Base-by-base conservation (phyloP, 1,140 invertebrate species). In the Drosophila paulistorum region DNA sequence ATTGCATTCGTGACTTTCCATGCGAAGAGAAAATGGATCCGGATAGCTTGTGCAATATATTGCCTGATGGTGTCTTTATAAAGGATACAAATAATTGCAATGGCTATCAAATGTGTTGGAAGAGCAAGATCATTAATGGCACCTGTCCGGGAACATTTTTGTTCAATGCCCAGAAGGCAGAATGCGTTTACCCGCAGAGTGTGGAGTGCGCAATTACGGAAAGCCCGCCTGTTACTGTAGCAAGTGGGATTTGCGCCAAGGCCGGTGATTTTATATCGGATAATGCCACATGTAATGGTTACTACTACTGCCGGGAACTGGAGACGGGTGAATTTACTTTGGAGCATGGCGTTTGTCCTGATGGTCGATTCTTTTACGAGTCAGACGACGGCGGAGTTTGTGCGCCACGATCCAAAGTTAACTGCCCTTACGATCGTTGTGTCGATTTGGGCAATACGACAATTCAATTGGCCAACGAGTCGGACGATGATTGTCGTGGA, bases 61-160 rank as follows among this genome's bases (percentile, higher is more conserved):
- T 91, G 20, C 75, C 90, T 0, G 90, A 91, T 20, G 90, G 90
- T 1, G 84, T 90, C 0, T 90, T 90, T 14, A 72, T 90, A 7
- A 90, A 90, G 63, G 69, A 83, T 42, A 4, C 68, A 0, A 59
- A 14, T 2, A 81, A 48, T 26, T 91, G 90, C 62, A 80, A 71
- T 37, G 84, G 75, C 55, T 91, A 64, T 23, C 74, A 86, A 58
- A 65, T 86, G 76, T 91, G 90, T 67, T 90, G 84, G 90, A 57
- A 77, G n/a, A 37, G 41, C 2, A 17, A 68, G 13, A 51, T 90
- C 10, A 30, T 89, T 3, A 77, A 76, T 54, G 75, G 71, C 35
- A 86, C 74, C 13, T 91, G 90, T 7, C 84, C 90, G 1, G 68
- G 65, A 9, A 75, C 70, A 2, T 91, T 79, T 59, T 83, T 81